Evolutionary conservation across 2,797 vertebrate genomes (phyloP).

Genomic region (Steatocranus sp.): DNA sequence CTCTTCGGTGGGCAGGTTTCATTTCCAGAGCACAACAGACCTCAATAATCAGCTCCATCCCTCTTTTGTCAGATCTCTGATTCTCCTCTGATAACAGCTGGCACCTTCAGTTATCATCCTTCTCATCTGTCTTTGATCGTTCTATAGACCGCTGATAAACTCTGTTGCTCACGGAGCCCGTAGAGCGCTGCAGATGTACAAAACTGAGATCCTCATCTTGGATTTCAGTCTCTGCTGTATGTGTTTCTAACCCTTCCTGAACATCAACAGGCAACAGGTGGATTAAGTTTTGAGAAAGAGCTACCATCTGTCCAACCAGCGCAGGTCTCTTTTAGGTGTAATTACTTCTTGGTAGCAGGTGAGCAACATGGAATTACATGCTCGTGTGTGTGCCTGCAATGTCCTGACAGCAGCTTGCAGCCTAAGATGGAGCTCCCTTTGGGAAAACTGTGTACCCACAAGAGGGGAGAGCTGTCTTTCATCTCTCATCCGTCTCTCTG

Average conservation of each 20-base stretch:
- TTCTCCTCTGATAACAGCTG: slow-evolving; percentile 33
- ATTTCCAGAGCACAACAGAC: not conserved
- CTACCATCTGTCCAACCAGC: slow-evolving; percentile 35
- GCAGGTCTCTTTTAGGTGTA: slow-evolving; percentile 17
- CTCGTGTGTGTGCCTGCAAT: not conserved
- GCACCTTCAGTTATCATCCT: slow-evolving; percentile 23
- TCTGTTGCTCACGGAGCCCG: not conserved
- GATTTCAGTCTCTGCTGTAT: not conserved
- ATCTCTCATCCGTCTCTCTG: slow-evolving; percentile 33
- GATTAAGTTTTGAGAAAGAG: slow-evolving; percentile 1
- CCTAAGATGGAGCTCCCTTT: slow-evolving; percentile 3
- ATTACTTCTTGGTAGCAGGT: slow-evolving; percentile 47
- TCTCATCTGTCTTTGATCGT: slow-evolving; percentile 25
- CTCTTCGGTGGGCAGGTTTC: not conserved
- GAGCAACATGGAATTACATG: slow-evolving; percentile 8
- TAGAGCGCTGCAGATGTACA: not conserved
- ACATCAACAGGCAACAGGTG: slow-evolving; percentile 41
- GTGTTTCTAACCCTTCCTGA: not conserved
- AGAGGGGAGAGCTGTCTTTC: slow-evolving; percentile 34
- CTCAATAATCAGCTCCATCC: not conserved
- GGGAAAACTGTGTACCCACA: not conserved
- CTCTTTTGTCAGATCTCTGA: not conserved
- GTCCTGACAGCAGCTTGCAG: slow-evolving; percentile 24
- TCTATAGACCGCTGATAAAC: slow-evolving; percentile 21
- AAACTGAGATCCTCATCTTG: slow-evolving; percentile 5